Conservation (phyloP, 2,888 invertebrate species). For the Subacronicta megacephala region DNA sequence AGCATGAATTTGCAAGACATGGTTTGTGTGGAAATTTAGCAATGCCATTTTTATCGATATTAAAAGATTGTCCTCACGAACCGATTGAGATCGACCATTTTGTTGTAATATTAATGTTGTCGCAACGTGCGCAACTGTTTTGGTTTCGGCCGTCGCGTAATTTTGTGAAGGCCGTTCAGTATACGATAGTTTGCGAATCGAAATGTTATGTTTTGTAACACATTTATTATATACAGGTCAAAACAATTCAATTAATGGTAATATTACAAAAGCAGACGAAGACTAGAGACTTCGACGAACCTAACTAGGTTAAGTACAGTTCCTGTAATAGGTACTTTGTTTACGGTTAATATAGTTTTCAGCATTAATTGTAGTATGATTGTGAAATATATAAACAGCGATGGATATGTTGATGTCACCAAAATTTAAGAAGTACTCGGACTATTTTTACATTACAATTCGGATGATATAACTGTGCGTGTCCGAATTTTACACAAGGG, state of each 20-base stretch:
- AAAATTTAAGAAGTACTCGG: no score
- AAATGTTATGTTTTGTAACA: slow-evolving; percentile 32
- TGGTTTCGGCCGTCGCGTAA: slow-evolving; percentile 33
- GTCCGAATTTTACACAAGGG: no score
- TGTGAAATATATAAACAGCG: no score
- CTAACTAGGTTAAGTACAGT: no score
- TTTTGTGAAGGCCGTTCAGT: slow-evolving; percentile 40
- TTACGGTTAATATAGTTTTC: no score
- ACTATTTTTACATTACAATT: no score
- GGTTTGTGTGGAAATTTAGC: slow-evolving; percentile 17
- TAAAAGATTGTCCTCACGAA: slow-evolving; percentile 30
- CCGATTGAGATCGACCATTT: slow-evolving; percentile 33
- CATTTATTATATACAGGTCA: slow-evolving; percentile 16
- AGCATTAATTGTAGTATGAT: no score
- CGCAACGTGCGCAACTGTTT: slow-evolving; percentile 35
- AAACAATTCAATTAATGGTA: not conserved
- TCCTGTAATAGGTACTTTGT: no score
- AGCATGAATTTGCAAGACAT: not conserved
- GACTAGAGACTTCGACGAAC: no score
- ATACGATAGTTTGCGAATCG: slow-evolving; percentile 25
- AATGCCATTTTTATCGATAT: slow-evolving; percentile 25
- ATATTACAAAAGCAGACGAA: not conserved
- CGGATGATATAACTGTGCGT: no score
- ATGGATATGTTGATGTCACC: no score
- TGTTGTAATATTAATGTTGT: slow-evolving; percentile 35